These are phyloP conservation scores for Drosophila monieri DNA, from an alignment of 2,888 invertebrate species.

Conservation along the genomic window DNA sequence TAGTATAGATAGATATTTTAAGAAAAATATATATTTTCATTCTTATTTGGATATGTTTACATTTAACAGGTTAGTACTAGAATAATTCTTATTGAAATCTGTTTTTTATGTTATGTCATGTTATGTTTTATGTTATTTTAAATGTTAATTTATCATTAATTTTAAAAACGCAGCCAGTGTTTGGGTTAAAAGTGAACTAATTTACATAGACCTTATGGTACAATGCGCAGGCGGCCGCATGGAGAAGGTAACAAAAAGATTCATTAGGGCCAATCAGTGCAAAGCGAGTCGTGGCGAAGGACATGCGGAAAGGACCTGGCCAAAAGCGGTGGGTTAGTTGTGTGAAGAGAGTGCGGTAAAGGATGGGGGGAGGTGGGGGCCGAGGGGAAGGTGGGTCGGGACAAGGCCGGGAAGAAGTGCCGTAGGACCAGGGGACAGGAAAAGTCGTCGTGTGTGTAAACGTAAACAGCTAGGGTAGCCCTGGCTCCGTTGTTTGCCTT, in stretches of 20 bases:
- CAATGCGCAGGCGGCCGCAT: slow-evolving; percentile 75
- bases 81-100: too few relatives aligned
- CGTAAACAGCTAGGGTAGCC: slow-evolving; percentile 54
- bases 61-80: too few relatives aligned
- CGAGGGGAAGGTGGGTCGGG: slow-evolving; percentile 8
- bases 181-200: slow-evolving; percentile 76
- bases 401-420: slow-evolving; percentile 1
- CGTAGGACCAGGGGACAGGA: slow-evolving; percentile 25
- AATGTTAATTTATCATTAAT: slow-evolving; percentile 11
- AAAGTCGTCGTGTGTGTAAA: slow-evolving; percentile 62
- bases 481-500: slow-evolving; percentile 68
- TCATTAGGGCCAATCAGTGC: slow-evolving; percentile 77
- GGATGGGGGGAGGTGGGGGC: not conserved
- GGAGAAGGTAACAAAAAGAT: slow-evolving; percentile 72
- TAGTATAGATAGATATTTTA: too few relatives aligned
- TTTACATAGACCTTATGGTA: slow-evolving; percentile 75
- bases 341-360: slow-evolving; percentile 4
- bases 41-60: too few relatives aligned
- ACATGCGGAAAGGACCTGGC: slow-evolving; percentile 33
- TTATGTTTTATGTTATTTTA: too few relatives aligned
- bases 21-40: too few relatives aligned
- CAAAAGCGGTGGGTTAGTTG: slow-evolving; percentile 22
- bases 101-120: too few relatives aligned
- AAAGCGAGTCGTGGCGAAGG: slow-evolving; percentile 58
- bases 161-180: slow-evolving; percentile 12